Evolutionary conservation across 2,113 vertebrate genomes (phyloP).

Genomic region (Tenebrosternarchus preto): DNA sequence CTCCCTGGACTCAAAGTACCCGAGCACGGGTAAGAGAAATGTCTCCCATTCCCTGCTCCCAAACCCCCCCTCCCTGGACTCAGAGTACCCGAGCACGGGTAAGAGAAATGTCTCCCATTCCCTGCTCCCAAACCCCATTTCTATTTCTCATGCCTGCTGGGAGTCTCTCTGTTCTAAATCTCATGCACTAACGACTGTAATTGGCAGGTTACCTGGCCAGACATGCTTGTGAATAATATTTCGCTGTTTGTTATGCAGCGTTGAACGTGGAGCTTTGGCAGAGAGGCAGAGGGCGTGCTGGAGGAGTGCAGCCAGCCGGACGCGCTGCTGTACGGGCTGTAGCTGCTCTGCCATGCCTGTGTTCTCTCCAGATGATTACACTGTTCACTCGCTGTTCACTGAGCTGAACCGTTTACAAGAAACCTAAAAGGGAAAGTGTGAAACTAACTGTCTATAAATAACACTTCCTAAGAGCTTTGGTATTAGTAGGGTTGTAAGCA

Average conservation of each 20-base stretch:
- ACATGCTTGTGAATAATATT: background rate
- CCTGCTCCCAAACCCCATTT: background rate
- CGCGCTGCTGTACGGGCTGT: background rate
- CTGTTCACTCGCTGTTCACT: background rate
- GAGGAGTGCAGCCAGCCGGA: no score
- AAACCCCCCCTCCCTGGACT: slow-evolving; percentile 73
- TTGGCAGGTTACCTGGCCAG: background rate
- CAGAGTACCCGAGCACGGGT: slow-evolving; percentile 84
- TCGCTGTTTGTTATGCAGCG: background rate
- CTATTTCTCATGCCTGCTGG: background rate
- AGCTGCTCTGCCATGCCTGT: background rate
- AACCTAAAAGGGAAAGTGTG: slow-evolving; percentile 45
- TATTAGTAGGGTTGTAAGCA: slow-evolving; percentile 21
- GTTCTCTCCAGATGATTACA: slow-evolving; percentile 29
- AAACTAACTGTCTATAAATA: slow-evolving; percentile 46
- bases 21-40: slow-evolving; percentile 76
- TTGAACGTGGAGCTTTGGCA: no score
- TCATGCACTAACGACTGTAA: no score
- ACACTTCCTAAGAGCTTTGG: slow-evolving; percentile 24
- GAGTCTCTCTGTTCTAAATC: no score
- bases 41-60: background rate
- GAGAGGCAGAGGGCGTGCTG: no score
- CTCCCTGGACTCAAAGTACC: slow-evolving; percentile 83
- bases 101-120: slow-evolving; percentile 5
- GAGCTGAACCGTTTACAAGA: slow-evolving; percentile 25